phyloP scores from a whole-genome alignment of 1,140 invertebrate genomes.

The Acromyrmex heyeri region DNA sequence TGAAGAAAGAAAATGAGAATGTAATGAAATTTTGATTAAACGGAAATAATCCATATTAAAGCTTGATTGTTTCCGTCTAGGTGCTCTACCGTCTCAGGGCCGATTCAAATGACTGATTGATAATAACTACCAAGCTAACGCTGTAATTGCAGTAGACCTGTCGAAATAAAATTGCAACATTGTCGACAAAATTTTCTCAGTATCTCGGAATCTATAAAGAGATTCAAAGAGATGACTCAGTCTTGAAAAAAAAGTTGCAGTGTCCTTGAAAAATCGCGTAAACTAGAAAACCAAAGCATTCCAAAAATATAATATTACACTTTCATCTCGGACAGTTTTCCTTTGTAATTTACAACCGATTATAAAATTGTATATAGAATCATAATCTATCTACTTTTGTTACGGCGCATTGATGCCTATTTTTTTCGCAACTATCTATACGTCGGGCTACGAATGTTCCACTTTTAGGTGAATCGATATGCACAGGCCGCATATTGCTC shows the following conservation, averaged over 20 bases:
- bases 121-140: not conserved
- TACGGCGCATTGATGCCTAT: not conserved
- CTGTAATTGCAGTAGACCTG: not conserved
- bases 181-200: not conserved
- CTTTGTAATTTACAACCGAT: not conserved
- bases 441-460: constrained; percentile 33
- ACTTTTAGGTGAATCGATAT: constrained; percentile 66
- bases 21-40: constrained; percentile 8
- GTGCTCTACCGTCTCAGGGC: not conserved
- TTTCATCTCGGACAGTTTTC: not conserved
- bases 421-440: constrained; percentile 37
- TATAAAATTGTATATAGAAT: not conserved
- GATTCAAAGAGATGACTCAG: not conserved
- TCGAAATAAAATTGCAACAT: constrained; percentile 17
- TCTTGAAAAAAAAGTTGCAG: constrained; percentile 1
- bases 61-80: not conserved
- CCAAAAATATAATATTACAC: not conserved
- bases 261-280: not conserved
- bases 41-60: constrained; percentile 19
- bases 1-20: not conserved
- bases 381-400: not conserved
- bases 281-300: not conserved
- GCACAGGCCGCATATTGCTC: constrained; percentile 49
- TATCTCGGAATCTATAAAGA: not conserved
- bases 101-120: not conserved